Evolutionary conservation across 2,113 vertebrate genomes (phyloP).

Genomic region (Sphaerodactylus townsendi): DNA sequence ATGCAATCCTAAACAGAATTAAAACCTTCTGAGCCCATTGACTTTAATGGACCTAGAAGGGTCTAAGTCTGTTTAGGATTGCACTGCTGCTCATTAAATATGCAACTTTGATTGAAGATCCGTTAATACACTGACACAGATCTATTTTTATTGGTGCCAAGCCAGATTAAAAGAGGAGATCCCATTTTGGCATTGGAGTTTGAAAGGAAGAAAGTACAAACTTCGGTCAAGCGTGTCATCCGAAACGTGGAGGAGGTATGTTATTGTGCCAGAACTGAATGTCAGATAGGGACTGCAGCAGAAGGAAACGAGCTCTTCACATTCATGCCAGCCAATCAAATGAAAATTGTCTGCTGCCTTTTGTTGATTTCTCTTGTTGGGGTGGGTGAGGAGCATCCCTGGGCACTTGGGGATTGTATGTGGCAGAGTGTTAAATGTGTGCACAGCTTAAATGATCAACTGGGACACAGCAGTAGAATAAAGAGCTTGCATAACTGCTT

Average conservation of each 20-base stretch:
- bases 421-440: not conserved
- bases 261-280: not conserved
- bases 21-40: too few species aligned
- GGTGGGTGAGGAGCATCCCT: not conserved
- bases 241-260: constrained; percentile 76
- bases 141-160: constrained; percentile 26
- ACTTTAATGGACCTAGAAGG: too few species aligned
- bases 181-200: constrained; percentile 68
- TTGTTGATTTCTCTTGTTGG: not conserved
- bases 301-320: not conserved
- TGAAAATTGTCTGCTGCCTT: not conserved
- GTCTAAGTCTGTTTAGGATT: too few species aligned
- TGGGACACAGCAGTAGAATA: not conserved
- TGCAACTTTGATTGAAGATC: not conserved
- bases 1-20: too few species aligned
- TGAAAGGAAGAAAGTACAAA: constrained; percentile 58
- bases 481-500: too few species aligned
- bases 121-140: constrained; percentile 10
- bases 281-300: not conserved
- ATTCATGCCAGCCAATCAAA: not conserved
- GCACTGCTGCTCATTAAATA: not conserved
- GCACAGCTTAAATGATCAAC: not conserved
- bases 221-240: constrained; percentile 69
- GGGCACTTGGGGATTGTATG: not conserved
- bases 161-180: constrained; percentile 77